Percentiles rank a stretch among this genome's conserved stretches.
Conservation (phyloP, 2,888 invertebrate species). For the Ophion slaviceki region DNA sequence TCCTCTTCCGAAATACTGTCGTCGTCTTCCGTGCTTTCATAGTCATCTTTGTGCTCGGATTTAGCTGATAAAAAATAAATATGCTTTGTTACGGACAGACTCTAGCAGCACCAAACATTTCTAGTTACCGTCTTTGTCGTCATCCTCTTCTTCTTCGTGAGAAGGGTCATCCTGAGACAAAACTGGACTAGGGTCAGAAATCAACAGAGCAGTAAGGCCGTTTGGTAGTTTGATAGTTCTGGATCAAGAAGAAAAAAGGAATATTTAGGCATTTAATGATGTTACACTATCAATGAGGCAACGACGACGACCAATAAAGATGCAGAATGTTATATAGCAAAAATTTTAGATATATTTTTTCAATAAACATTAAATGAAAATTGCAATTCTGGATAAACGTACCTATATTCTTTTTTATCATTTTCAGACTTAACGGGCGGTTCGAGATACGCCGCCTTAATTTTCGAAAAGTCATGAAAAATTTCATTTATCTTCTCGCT, state of each 20-base stretch:
- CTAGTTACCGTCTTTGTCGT: slow-evolving; percentile 82
- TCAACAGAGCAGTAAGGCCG: slow-evolving; percentile 89
- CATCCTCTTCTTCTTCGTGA: slow-evolving; percentile 28
- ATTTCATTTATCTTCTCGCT: slow-evolving; percentile 8
- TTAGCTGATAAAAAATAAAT: slow-evolving; percentile 50
- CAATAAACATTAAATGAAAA: not conserved
- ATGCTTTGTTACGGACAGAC: not conserved
- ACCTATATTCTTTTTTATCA: slow-evolving; percentile 93
- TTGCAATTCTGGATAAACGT: not conserved
- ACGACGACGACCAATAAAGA: too few relatives aligned
- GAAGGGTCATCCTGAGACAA: slow-evolving; percentile 65
- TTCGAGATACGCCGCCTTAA: slow-evolving; percentile 76
- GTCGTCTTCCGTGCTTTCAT: slow-evolving; percentile 71
- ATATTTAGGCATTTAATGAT: too few relatives aligned
- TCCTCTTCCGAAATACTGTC: slow-evolving; percentile 78
- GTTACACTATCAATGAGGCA: not conserved
- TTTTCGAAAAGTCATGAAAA: slow-evolving; percentile 41
- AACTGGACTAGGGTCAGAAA: slow-evolving; percentile 86
- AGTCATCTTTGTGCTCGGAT: slow-evolving; percentile 72
- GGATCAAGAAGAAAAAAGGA: slow-evolving; percentile 64
- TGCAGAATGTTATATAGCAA: not conserved
- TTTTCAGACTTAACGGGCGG: slow-evolving; percentile 89
- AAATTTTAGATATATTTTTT: not conserved
- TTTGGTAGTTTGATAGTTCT: slow-evolving; percentile 88
- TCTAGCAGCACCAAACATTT: not conserved